Evolutionary conservation across 2,113 vertebrate genomes (phyloP), one percentile per base, ranked within the genome.

Genomic region (Anhinga anhinga): DNA sequence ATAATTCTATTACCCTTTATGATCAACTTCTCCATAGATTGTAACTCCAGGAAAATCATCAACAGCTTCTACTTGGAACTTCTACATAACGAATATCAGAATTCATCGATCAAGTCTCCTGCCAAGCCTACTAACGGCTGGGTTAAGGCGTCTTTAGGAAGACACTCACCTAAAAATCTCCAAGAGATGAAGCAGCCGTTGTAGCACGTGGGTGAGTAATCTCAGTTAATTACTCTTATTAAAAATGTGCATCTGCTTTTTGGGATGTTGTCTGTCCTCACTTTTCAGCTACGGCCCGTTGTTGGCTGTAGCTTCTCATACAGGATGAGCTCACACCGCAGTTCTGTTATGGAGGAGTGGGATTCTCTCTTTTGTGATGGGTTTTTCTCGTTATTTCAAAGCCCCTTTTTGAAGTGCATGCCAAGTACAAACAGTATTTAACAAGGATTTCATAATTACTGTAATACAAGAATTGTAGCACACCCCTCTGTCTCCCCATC

Each of bases 81-180:
- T 36, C 26, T 44, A 19, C 30, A 0, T 8, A n/a, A 40, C 1
- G 7, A 29, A 0, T 11, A 25, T n/a, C 36, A 50, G 53, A 50
- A 40, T 32, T 76, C 21, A 7, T 21, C 45, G 19, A 1, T 30
- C 32, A 5, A 63, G 34, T 38, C 44, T 49, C 72, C 62, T 22
- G 5, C 53, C n/a, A 22, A 15, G 15, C 30, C 32, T 30, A 0
- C 11, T 12, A 3, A 2, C 1, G 13, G 27, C 6, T 38, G 80
- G 36, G 25, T 23, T 15, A n/a, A 10, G 44, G 6, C 3, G 32
- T 9, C 42, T 36, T 44, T 7, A n/a, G 77, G 70, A 65, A 50
- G 36, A 25, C 10, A 25, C 13, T 49, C 17, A 1, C 23, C 32
- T 25, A 8, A 22, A 36, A 26, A 21, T 12, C n/a, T 27, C 25